phyloP scores from a whole-genome alignment of 2,113 vertebrate species.

The Chionis minor region DNA sequence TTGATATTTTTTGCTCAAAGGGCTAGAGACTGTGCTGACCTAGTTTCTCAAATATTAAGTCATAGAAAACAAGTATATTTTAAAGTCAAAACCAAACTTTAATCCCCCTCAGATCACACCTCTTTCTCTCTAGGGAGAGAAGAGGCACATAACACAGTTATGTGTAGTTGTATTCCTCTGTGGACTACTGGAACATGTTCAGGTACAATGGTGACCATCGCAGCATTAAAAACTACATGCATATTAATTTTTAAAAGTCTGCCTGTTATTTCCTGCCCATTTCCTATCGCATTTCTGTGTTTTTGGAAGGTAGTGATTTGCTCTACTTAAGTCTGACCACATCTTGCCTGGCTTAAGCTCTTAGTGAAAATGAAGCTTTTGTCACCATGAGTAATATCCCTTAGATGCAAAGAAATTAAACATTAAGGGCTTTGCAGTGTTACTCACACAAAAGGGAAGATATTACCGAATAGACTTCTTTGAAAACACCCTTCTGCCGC shows the following conservation, averaged over 20 bases:
- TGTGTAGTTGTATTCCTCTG: neutral
- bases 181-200: neutral
- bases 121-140: neutral
- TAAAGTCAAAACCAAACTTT: neutral
- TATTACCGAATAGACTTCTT: slow-evolving; percentile 25
- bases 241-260: neutral
- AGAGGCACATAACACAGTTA: neutral
- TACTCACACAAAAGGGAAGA: slow-evolving; percentile 34
- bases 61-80: neutral
- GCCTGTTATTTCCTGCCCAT: neutral
- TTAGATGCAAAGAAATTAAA: slow-evolving; percentile 34
- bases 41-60: neutral
- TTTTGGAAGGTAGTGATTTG: neutral
- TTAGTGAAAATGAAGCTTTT: slow-evolving; percentile 7
- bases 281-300: neutral
- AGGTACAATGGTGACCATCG: neutral
- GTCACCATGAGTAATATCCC: slow-evolving; percentile 22
- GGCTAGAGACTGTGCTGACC: neutral
- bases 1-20: neutral
- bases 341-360: neutral
- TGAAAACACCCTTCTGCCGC: slow-evolving; percentile 43
- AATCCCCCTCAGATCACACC: neutral
- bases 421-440: slow-evolving; percentile 29
- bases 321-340: neutral
- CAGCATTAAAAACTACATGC: neutral